A percentile compares a stretch with the other conserved stretches of the same genome.
Conservation (phyloP, 2,797 vertebrate species). For the Ataeniobius toweri region DNA sequence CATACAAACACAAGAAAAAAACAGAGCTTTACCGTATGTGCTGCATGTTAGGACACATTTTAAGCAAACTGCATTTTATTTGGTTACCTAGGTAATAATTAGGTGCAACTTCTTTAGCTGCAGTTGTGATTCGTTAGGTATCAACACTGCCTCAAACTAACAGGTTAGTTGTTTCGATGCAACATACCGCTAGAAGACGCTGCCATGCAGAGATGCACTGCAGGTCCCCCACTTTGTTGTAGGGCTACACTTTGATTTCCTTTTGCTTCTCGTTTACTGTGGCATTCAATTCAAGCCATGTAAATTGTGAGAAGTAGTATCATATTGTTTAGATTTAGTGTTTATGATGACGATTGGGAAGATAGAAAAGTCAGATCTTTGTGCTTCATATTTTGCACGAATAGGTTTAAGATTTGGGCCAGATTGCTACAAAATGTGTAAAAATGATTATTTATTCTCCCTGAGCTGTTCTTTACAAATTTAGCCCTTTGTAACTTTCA, state of each 20-base stretch:
- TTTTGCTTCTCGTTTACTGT: not conserved
- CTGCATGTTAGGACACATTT: not conserved
- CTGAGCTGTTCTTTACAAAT: not conserved
- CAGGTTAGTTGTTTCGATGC: no score
- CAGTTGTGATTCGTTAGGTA: no score
- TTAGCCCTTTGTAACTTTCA: no score
- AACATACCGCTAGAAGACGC: no score
- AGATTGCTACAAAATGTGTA: not conserved
- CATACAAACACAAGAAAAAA: no score
- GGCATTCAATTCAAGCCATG: not conserved
- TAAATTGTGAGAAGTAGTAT: not conserved
- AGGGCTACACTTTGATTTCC: not conserved
- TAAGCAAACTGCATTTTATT: not conserved
- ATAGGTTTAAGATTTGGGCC: no score
- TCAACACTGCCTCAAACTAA: no score
- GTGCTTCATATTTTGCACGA: no score
- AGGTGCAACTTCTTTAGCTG: not conserved
- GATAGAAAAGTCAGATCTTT: no score
- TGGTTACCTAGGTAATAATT: not conserved
- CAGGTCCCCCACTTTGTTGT: no score
- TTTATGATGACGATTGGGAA: no score
- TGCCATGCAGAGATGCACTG: not conserved
- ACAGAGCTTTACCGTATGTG: not conserved
- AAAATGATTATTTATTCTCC: not conserved
- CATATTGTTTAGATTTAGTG: no score